Conservation (phyloP, 2,113 vertebrate species). For the Erpornis zantholeuca region DNA sequence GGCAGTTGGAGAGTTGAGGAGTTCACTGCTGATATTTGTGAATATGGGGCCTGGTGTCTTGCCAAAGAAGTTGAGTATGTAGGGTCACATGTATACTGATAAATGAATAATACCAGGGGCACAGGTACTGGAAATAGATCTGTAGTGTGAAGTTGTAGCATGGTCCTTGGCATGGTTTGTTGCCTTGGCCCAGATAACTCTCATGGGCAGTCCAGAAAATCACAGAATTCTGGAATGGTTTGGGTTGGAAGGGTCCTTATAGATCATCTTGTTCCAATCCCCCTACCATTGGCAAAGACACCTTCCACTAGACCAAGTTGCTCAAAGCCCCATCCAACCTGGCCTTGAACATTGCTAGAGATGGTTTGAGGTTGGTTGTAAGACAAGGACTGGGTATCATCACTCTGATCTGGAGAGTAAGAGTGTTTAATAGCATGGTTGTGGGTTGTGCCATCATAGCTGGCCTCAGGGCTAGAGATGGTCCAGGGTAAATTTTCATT, state of each 20-base stretch:
- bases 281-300: neutral
- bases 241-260: neutral
- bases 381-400: neutral
- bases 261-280: neutral
- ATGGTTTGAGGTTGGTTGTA: neutral
- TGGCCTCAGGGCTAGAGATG: neutral
- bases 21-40: neutral
- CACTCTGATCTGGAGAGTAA: neutral
- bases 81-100: neutral
- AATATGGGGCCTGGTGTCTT: neutral
- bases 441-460: neutral
- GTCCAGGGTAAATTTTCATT: neutral
- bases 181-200: neutral
- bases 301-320: neutral
- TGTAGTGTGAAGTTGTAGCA: neutral
- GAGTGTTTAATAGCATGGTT: neutral
- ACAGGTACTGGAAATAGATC: neutral
- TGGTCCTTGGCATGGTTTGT: neutral
- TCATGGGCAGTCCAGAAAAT: neutral
- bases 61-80: neutral
- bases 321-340: neutral
- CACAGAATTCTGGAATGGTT: neutral
- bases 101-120: neutral
- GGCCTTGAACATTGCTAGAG: neutral
- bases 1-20: neutral